Evolutionary conservation across 2,888 invertebrate species (phyloP).

Genomic region (Cactoblastis cactorum): DNA sequence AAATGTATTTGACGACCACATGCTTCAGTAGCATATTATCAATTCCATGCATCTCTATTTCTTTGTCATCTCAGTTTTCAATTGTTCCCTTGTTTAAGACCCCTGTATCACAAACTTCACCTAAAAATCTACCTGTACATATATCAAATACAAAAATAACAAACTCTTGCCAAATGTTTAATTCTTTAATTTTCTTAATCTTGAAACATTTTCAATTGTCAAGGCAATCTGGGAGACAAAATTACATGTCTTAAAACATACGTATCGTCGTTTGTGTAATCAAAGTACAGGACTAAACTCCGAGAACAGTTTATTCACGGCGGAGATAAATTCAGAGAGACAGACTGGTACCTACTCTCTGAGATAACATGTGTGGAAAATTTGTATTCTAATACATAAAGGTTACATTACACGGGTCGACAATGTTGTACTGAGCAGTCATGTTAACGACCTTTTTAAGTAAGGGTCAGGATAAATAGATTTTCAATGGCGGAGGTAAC

Average conservation of each 20-base stretch:
- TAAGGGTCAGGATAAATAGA: background rate
- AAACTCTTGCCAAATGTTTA: too few species aligned
- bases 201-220: background rate
- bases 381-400: slow-evolving; percentile 20
- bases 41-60: too few species aligned
- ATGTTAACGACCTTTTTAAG: background rate
- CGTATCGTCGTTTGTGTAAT: background rate
- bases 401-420: slow-evolving; percentile 6
- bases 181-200: background rate
- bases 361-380: slow-evolving; percentile 22
- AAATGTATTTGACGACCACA: too few species aligned
- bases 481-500: background rate
- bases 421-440: background rate
- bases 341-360: slow-evolving; percentile 7
- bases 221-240: background rate
- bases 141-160: too few species aligned
- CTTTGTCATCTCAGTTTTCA: too few species aligned
- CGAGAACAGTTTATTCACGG: slow-evolving; percentile 20
- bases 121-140: too few species aligned
- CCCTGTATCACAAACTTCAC: too few species aligned
- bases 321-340: slow-evolving; percentile 3
- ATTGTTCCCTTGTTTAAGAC: too few species aligned
- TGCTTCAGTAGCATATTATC: too few species aligned
- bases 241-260: background rate
- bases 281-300: background rate